These are phyloP conservation scores for Orthochromis indermauri DNA, from an alignment of 2,113 vertebrate species.

Conservation along the genomic window DNA sequence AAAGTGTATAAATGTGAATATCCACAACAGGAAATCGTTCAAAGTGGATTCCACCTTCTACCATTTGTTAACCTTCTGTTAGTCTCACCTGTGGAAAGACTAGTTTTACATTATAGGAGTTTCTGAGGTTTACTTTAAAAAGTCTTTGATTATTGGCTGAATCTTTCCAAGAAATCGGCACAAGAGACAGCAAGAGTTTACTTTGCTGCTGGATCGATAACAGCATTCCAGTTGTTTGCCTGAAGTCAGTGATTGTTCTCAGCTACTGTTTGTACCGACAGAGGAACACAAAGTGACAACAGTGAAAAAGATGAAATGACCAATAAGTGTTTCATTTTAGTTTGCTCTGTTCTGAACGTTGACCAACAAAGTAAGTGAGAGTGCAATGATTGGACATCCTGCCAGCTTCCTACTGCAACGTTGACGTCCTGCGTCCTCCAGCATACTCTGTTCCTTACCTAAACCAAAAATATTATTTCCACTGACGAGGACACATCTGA, in stretches of 20 bases:
- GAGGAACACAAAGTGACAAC: background rate
- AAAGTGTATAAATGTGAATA: background rate
- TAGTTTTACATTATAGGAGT: background rate
- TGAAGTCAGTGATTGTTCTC: background rate
- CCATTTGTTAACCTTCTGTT: background rate
- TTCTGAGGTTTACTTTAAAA: background rate
- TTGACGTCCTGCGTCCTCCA: background rate
- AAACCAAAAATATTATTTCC: background rate
- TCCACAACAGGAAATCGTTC: background rate
- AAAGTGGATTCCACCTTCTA: background rate
- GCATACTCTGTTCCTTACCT: background rate
- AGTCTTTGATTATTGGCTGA: background rate
- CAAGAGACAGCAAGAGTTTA: background rate
- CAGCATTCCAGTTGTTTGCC: background rate
- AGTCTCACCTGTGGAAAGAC: background rate
- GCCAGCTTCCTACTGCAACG: background rate
- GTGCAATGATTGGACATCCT: background rate
- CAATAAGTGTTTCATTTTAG: background rate
- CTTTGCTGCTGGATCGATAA: background rate
- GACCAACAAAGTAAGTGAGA: background rate
- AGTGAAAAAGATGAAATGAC: background rate
- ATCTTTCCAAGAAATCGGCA: background rate
- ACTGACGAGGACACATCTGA: background rate
- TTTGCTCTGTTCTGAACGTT: background rate
- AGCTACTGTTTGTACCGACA: background rate